Conservation (phyloP, 2,888 invertebrate species). For the Aleiodes testaceus region DNA sequence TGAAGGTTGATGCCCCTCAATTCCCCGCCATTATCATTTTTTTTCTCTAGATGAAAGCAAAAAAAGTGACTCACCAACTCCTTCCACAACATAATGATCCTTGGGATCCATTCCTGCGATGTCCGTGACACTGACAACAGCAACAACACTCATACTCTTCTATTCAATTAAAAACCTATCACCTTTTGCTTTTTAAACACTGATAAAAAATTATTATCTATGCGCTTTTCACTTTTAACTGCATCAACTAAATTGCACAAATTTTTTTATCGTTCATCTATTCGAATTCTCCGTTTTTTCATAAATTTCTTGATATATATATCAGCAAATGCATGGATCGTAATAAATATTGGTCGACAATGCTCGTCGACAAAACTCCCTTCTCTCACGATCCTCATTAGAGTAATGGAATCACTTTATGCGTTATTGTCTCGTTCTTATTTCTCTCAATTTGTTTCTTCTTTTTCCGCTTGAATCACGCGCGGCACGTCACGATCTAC, state of each 20-base stretch:
- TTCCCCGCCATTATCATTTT: not conserved
- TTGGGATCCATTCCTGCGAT: constrained; percentile 66
- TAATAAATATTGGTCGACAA: constrained; percentile 12
- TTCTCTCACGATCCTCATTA: constrained; percentile 36
- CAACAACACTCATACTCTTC: constrained; percentile 59
- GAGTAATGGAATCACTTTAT: constrained; percentile 24
- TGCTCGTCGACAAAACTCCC: constrained; percentile 17
- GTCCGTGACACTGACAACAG: constrained; percentile 63
- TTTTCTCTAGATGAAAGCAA: not conserved
- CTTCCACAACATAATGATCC: constrained; percentile 66
- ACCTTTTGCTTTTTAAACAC: not conserved
- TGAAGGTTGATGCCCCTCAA: constrained; percentile 16
- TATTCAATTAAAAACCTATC: constrained; percentile 5
- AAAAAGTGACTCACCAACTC: constrained; percentile 23
- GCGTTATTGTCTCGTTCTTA: constrained; percentile 3
- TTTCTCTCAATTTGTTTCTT: constrained; percentile 11
- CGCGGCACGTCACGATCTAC: constrained; percentile 28
- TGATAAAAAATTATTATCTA: not conserved
- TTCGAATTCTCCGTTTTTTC: constrained; percentile 15
- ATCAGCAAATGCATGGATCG: not conserved
- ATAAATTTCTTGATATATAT: not conserved
- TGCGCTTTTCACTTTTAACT: not conserved
- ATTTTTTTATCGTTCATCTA: constrained; percentile 14
- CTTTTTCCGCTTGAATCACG: constrained; percentile 24
- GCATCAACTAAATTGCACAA: constrained; percentile 23